Evolutionary conservation across 2,113 vertebrate genomes (phyloP), one percentile per base, ranked within the genome.

Genomic region (Chroicocephalus ridibundus): DNA sequence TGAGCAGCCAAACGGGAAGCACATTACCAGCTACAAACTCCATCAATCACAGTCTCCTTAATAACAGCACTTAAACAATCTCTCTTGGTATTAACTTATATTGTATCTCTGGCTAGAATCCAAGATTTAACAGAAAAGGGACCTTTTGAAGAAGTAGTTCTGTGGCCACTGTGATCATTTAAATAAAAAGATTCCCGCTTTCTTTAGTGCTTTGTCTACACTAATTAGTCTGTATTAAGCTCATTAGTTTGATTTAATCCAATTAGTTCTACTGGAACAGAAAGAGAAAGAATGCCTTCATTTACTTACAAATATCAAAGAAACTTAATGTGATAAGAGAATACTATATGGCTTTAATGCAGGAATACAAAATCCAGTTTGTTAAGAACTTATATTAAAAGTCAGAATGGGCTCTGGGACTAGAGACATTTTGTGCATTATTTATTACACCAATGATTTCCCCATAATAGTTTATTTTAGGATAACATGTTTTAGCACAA

Each of bases 41-140:
- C 90, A 98, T 98, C 97, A 97, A 89, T 98, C 96, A 97, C 87
- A 86, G 88, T 95, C 94, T 97, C 83, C 78, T 98, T 98, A 97
- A 97, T 96, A 98, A 97, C 92, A 82, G 5, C 93, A 96, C 80
- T 98, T 97, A 97, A 97, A 97, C 2, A 55, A 97, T 97, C 95
- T 97, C 57, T 97, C 91, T 94, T 93, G 89, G 80, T 97, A 95
- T 97, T 97, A 97, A 94, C 76, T 94, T 97, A 96, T 93, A 96
- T 96, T 97, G 72, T 77, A 97, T 92, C 80, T 76, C 86, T 96
- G 96, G 82, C 93, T 97, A 82, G 66, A 69, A 94, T 97, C 93
- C 95, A 97, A 75, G 44, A 46, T 65, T 94, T 55, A 89, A 82
- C 60, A 64, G 86, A 84, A 91, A 96, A 90, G 22, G 38, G 62